Conservation (phyloP, 2,113 vertebrate species). For the Pithys albifrons region DNA sequence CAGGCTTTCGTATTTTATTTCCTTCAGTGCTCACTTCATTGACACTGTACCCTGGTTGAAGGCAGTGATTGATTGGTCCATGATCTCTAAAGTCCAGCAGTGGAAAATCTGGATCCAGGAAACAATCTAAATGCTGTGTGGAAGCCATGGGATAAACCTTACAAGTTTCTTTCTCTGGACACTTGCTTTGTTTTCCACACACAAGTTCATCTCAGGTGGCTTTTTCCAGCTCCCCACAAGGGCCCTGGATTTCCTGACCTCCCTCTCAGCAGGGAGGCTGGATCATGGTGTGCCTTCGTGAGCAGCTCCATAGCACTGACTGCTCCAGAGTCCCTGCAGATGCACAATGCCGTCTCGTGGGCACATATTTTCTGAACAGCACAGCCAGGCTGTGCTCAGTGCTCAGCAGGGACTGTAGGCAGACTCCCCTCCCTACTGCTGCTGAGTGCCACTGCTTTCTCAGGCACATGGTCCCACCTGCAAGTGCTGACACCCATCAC, state of each 20-base stretch:
- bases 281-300: neutral
- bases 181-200: neutral
- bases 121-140: neutral
- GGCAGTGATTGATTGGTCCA: accelerated
- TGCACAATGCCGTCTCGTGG: accelerated
- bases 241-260: neutral
- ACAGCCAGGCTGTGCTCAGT: neutral
- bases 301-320: neutral
- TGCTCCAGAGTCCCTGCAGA: neutral
- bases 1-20: neutral
- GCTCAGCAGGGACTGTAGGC: accelerated
- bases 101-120: neutral
- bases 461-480: neutral
- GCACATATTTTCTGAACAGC: accelerated
- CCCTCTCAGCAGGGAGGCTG: neutral
- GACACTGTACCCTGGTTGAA: neutral
- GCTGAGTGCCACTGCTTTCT: neutral
- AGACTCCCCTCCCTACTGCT: accelerated
- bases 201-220: neutral
- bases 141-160: neutral
- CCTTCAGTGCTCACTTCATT: neutral
- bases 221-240: neutral
- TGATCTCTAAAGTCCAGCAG: neutral
- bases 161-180: neutral
- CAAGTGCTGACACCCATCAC: accelerated